Conservation (phyloP, 2,113 vertebrate genomes). For the Mirza zaza region DNA sequence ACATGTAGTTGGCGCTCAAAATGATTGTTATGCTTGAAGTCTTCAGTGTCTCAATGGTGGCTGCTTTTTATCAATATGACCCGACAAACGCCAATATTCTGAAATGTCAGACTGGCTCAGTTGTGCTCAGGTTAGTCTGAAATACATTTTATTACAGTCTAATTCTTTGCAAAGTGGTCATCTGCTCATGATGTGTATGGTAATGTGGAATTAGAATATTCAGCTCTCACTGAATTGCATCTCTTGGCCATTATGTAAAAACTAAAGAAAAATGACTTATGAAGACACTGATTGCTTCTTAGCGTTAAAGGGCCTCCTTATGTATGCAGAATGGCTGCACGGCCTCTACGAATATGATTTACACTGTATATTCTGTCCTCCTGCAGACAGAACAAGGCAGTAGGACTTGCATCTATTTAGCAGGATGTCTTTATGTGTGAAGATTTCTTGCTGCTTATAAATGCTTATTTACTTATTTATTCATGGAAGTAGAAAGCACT, state of each 20-base stretch:
- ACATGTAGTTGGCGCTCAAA: neutral
- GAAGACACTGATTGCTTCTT: neutral
- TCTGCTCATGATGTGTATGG: neutral
- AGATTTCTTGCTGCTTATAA: conserved; percentile 11
- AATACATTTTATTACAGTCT: neutral
- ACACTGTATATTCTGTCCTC: neutral
- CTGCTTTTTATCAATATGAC: conserved; percentile 32
- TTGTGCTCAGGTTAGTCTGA: neutral
- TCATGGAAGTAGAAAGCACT: neutral
- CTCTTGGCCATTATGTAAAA: conserved; percentile 41
- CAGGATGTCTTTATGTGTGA: conserved; percentile 16
- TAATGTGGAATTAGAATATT: neutral
- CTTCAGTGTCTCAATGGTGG: neutral
- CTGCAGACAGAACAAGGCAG: neutral
- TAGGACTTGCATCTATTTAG: neutral
- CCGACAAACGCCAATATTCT: neutral
- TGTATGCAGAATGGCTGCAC: neutral
- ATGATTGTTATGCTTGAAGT: neutral
- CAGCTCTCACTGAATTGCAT: neutral
- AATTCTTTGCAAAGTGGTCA: conserved; percentile 24
- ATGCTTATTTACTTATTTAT: neutral
- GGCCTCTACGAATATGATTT: neutral
- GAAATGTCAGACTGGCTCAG: neutral
- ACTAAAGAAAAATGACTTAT: neutral
- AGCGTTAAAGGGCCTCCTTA: neutral